Percentiles rank a stretch among this genome's conserved stretches.
These are phyloP conservation scores for Cheilosia vulpina DNA, from an alignment of 2,888 invertebrate genomes.

Conservation along the genomic window DNA sequence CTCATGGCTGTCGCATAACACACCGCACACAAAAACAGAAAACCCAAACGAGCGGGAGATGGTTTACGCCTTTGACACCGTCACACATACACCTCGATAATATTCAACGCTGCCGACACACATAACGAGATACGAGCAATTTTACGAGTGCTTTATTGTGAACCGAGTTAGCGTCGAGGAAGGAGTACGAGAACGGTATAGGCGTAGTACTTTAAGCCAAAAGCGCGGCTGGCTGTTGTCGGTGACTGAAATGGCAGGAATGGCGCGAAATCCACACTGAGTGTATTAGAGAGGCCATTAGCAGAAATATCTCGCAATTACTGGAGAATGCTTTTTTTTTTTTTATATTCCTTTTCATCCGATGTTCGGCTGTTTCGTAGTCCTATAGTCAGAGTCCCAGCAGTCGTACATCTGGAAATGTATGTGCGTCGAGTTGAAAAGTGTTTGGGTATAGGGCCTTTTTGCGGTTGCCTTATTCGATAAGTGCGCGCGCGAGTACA, in stretches of 20 bases:
- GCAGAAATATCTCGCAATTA: slow-evolving; percentile 74
- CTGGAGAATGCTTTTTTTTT: slow-evolving; percentile 44
- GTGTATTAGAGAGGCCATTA: slow-evolving; percentile 73
- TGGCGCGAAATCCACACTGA: slow-evolving; percentile 71
- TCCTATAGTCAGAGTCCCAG: too few relatives aligned
- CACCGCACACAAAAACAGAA: slow-evolving; percentile 47
- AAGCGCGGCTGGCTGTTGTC: slow-evolving; percentile 10
- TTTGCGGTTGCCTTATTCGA: slow-evolving; percentile 60
- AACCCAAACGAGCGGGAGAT: slow-evolving; percentile 41
- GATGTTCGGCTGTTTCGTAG: background rate
- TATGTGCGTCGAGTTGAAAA: slow-evolving; percentile 30
- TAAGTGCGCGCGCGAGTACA: slow-evolving; percentile 38
- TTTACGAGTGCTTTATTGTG: slow-evolving; percentile 68
- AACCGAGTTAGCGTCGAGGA: slow-evolving; percentile 3
- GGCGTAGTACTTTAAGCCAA: slow-evolving; percentile 11
- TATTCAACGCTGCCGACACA: background rate
- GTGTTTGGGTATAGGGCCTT: slow-evolving; percentile 48
- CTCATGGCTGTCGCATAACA: slow-evolving; percentile 34
- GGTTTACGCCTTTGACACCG: slow-evolving; percentile 61
- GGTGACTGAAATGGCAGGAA: slow-evolving; percentile 67
- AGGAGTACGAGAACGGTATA: background rate
- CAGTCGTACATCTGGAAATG: slow-evolving; percentile 3
- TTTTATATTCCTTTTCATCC: slow-evolving; percentile 27
- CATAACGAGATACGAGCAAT: slow-evolving; percentile 63
- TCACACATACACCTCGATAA: slow-evolving; percentile 29